A percentile compares a stretch with the other conserved stretches of the same genome.
Evolutionary conservation across 1,140 invertebrate genomes (phyloP).

Genomic region (Hydropsyche tenuis): DNA sequence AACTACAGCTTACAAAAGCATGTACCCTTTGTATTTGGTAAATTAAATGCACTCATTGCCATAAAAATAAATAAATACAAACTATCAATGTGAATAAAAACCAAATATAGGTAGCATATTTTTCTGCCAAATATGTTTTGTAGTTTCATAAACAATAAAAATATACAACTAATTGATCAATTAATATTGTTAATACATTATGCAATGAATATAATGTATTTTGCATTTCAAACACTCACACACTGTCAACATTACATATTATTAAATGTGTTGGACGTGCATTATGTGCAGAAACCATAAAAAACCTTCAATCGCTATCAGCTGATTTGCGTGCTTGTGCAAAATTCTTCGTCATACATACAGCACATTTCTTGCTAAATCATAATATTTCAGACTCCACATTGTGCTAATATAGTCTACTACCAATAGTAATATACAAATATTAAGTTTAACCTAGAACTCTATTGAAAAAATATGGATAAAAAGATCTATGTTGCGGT

Average conservation of each 20-base stretch:
- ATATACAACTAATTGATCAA: too few species aligned
- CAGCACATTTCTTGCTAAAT: conserved; percentile 24
- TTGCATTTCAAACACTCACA: not conserved
- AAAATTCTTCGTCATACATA: not conserved
- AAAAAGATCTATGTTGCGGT: conserved; percentile 49
- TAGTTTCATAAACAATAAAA: too few species aligned
- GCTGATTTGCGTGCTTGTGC: conserved; percentile 33
- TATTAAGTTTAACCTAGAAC: conserved; percentile 45
- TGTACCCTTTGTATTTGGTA: too few species aligned
- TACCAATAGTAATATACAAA: not conserved
- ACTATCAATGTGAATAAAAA: too few species aligned
- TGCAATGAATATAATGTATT: not conserved
- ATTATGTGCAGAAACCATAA: conserved; percentile 24
- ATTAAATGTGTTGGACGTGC: conserved; percentile 13
- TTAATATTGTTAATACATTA: too few species aligned
- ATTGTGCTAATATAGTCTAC: conserved; percentile 29
- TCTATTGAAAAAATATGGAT: conserved; percentile 50
- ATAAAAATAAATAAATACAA: too few species aligned
- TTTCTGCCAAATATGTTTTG: too few species aligned
- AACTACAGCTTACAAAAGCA: too few species aligned
- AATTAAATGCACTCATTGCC: too few species aligned
- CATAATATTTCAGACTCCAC: conserved; percentile 20
- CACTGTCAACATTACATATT: not conserved
- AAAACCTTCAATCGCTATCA: conserved; percentile 14
- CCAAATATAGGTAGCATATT: too few species aligned